Evolutionary conservation across 2,113 vertebrate genomes (phyloP), one percentile per base, ranked within the genome.

Genomic region (Neodon shergylaensis): DNA sequence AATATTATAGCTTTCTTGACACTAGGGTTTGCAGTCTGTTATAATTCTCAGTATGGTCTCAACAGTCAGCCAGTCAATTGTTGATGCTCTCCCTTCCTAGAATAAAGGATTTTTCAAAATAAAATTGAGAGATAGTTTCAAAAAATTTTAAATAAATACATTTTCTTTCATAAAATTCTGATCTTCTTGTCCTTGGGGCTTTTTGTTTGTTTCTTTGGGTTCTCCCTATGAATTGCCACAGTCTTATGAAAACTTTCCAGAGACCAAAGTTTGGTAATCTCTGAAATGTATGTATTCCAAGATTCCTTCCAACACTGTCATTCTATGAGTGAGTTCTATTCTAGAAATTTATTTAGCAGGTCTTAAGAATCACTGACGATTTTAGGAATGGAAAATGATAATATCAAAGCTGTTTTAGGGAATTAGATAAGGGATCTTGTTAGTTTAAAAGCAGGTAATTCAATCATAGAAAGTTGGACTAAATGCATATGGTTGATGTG

Each of bases 231-330:
- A n/a, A 96, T 44, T 74, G 26, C 42, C 84, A 6, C 39, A 96
- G 70, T 89, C 54, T 93, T 93, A 52, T 92, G 78, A 79, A 47
- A n/a, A 39, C 52, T n/a, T 13, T 91, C n/a, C 61, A 82, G 33
- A 91, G 58, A 76, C 58, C n/a, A 93, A 65, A 77, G 14, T 88
- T 94, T 90, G 70, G n/a, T 44, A 83, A 91, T 21, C 21, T 90
- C 22, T 95, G 63, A 94, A 79, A 70, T 86, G 1, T 47, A 87
- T 87, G 82, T 47, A 87, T 83, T 84, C 47, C 54, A 94, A 65
- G 44, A 90, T 92, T 95, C 26, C 19, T 93, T 93, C 61, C 24
- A 95, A 54, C 54, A 90, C 12, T 83, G 39, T 84, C 52, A 97
- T 49, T 95, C n/a, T 77, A 58, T 36, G 39, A 85, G 76, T 94